A percentile compares a stretch with the other conserved stretches of the same genome.
Evolutionary conservation across 2,113 vertebrate species (phyloP).

Genomic region (Lanius ludovicianus): DNA sequence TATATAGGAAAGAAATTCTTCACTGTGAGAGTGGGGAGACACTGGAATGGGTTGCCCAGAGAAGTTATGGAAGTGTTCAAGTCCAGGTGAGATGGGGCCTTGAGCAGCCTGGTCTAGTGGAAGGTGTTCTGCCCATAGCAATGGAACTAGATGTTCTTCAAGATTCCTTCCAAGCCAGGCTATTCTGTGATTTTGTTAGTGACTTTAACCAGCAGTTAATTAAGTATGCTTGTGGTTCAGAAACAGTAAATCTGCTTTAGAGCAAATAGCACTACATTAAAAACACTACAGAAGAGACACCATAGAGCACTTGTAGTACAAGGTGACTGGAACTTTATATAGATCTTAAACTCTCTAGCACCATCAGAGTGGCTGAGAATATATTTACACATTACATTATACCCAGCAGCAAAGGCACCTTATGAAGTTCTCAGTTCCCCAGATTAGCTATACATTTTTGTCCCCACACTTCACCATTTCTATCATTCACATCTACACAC

Average conservation of each 20-base stretch:
- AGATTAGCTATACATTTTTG: fast-evolving
- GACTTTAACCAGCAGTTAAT: neutral
- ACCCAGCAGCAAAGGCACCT: neutral
- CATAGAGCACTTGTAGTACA: neutral
- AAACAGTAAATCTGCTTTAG: neutral
- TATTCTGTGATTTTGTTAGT: neutral
- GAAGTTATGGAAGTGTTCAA: neutral
- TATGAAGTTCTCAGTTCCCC: neutral
- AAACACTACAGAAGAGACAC: neutral
- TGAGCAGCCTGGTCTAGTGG: neutral
- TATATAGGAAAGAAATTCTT: neutral
- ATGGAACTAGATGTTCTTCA: neutral
- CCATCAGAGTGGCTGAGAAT: neutral
- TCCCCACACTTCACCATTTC: neutral
- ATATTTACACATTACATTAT: neutral
- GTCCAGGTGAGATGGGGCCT: neutral
- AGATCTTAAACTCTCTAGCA: neutral
- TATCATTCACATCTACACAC: neutral
- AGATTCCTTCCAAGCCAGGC: neutral
- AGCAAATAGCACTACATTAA: neutral
- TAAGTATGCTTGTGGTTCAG: neutral
- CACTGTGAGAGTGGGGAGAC: neutral
- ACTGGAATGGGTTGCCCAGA: neutral
- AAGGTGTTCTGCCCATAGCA: neutral
- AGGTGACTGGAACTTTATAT: neutral